A percentile compares a stretch with the other conserved stretches of the same genome.
phyloP scores from a whole-genome alignment of 2,113 vertebrate species.

The Platichthys flesus region DNA sequence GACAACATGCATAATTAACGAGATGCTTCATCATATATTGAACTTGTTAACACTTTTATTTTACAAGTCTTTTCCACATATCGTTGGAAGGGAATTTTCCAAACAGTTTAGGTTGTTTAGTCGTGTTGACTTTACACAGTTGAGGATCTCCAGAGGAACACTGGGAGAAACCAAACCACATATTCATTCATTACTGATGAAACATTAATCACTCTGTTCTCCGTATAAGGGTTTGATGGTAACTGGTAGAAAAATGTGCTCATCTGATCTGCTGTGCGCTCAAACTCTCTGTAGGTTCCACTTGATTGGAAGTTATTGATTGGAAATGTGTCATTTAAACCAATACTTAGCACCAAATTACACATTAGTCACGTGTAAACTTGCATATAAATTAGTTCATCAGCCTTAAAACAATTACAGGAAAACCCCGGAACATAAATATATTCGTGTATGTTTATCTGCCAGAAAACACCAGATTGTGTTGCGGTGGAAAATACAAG shows the following conservation, averaged over 20 bases:
- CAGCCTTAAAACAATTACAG: too few relatives aligned
- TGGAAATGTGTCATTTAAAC: background rate
- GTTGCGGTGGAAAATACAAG: constrained; percentile 4
- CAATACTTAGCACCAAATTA: background rate
- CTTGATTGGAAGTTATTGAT: background rate
- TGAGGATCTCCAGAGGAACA: background rate
- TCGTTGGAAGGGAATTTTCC: background rate
- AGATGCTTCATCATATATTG: background rate
- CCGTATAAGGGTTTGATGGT: background rate
- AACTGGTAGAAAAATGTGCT: background rate
- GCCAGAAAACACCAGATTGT: background rate
- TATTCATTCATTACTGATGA: background rate
- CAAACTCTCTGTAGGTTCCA: background rate
- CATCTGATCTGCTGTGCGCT: background rate
- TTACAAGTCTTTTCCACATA: constrained; percentile 1
- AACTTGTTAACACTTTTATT: background rate
- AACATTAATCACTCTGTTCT: background rate
- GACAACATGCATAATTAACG: background rate
- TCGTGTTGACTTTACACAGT: background rate
- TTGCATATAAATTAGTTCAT: too few relatives aligned
- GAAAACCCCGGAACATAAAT: too few relatives aligned
- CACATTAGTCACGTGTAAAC: background rate
- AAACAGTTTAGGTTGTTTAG: background rate
- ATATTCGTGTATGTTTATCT: background rate
- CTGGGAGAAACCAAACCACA: background rate